Evolutionary conservation across 2,113 vertebrate genomes (phyloP).

Genomic region (Oryzias celebensis): DNA sequence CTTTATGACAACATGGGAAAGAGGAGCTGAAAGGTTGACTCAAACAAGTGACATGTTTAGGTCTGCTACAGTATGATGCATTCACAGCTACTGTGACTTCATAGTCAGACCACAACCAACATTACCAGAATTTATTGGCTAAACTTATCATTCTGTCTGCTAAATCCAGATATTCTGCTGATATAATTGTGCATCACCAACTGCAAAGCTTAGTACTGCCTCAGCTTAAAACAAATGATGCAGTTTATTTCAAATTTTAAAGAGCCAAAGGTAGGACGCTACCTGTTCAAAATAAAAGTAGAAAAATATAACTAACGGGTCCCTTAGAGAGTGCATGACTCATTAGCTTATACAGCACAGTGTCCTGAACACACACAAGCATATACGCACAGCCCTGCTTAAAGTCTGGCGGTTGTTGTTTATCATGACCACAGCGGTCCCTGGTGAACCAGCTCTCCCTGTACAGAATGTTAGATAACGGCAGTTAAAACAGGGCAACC

Average conservation of each 20-base stretch:
- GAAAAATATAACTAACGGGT: conserved; percentile 41
- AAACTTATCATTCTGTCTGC: too few relatives aligned
- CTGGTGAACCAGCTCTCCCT: conserved; percentile 33
- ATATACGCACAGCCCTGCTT: conserved; percentile 13
- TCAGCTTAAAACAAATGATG: not conserved
- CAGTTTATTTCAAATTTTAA: conserved; percentile 13
- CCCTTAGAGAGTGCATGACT: conserved; percentile 52
- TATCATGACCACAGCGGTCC: conserved; percentile 53
- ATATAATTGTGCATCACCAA: not conserved
- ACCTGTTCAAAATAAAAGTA: conserved; percentile 26
- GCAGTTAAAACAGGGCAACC: conserved; percentile 22
- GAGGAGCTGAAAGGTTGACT: too few relatives aligned
- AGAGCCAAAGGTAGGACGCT: conserved; percentile 15
- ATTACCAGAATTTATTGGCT: too few relatives aligned
- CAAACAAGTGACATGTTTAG: too few relatives aligned
- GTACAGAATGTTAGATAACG: conserved; percentile 58
- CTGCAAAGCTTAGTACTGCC: not conserved
- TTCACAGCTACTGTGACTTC: too few relatives aligned
- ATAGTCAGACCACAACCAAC: too few relatives aligned
- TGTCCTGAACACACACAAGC: not conserved
- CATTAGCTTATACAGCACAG: conserved; percentile 32
- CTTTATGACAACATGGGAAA: too few relatives aligned
- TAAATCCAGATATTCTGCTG: too few relatives aligned
- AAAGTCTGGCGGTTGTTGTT: conserved; percentile 39
- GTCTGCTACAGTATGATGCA: too few relatives aligned